Conservation (phyloP, 2,797 vertebrate genomes). For the Silurus lanzhouensis region DNA sequence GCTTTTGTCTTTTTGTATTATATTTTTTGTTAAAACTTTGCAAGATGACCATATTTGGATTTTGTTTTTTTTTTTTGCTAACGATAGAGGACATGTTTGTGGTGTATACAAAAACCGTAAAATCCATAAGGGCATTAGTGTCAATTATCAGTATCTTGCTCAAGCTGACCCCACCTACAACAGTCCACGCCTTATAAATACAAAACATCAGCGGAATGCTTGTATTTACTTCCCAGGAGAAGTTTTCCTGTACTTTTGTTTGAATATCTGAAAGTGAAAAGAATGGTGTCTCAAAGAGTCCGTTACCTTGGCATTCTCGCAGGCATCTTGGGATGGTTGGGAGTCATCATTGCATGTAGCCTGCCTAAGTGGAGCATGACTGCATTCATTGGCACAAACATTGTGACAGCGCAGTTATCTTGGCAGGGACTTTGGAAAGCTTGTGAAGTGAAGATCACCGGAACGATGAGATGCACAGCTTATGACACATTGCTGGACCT, state of each 20-base stretch:
- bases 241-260: not conserved
- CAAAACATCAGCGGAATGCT: not conserved
- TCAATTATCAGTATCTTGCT: constrained; percentile 47
- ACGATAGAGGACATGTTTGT: constrained; percentile 67
- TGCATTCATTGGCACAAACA: constrained; percentile 75
- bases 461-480: constrained; percentile 78
- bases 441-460: constrained; percentile 78
- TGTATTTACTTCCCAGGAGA: constrained; percentile 11
- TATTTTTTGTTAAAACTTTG: too few relatives aligned
- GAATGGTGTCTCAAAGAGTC: constrained; percentile 76
- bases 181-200: constrained; percentile 59
- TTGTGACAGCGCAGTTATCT: constrained; percentile 73
- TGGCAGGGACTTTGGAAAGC: constrained; percentile 81
- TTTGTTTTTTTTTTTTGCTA: constrained; percentile 56
- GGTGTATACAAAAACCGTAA: constrained; percentile 61
- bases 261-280: not conserved
- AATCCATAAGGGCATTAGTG: constrained; percentile 30
- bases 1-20: too few relatives aligned
- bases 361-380: constrained; percentile 77
- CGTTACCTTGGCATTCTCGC: constrained; percentile 68
- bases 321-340: constrained; percentile 70
- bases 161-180: constrained; percentile 41
- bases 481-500: constrained; percentile 78
- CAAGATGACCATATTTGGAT: constrained; percentile 52
- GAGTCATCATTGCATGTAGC: constrained; percentile 69